phyloP scores from a whole-genome alignment of 2,797 vertebrate species.

The Tenualosa ilisha region DNA sequence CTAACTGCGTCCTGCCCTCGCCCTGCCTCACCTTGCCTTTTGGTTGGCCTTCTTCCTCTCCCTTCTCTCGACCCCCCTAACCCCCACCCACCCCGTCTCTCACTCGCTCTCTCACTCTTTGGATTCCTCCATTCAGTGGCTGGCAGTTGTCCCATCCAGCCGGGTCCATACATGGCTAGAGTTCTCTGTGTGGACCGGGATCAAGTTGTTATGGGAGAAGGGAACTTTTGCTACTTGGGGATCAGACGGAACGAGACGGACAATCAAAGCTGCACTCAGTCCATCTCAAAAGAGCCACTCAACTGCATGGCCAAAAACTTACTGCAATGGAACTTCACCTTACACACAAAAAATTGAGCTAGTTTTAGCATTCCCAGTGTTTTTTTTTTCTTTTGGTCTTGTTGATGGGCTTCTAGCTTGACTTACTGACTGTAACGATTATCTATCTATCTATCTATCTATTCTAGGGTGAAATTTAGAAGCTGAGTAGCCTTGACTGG shows the following conservation, averaged over 20 bases:
- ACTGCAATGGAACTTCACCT: neutral
- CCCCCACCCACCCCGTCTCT: conserved; percentile 40
- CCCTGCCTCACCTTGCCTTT: conserved; percentile 4
- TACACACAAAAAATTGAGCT: neutral
- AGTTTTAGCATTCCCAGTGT: neutral
- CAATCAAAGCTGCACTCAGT: conserved; percentile 32
- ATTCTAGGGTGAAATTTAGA: conserved; percentile 23
- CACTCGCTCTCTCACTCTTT: conserved; percentile 51
- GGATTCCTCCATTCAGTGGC: conserved; percentile 35
- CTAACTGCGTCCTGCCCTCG: neutral
- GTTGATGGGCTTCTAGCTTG: neutral
- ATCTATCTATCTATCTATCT: too few species aligned
- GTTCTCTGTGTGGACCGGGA: conserved; percentile 59
- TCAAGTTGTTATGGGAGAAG: conserved; percentile 56
- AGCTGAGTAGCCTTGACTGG: neutral
- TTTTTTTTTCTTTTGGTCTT: neutral
- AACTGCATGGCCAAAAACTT: neutral
- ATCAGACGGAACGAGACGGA: conserved; percentile 54
- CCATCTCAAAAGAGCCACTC: conserved; percentile 8
- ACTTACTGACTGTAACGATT: neutral
- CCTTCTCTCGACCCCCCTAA: conserved; percentile 9
- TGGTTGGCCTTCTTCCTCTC: neutral
- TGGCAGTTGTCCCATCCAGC: conserved; percentile 40
- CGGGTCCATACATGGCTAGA: conserved; percentile 71
- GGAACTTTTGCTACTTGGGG: conserved; percentile 33